Percentiles rank a stretch among this genome's conserved stretches.
phyloP scores from a whole-genome alignment of 2,888 invertebrate genomes.

The Sarcophaga subvicina region DNA sequence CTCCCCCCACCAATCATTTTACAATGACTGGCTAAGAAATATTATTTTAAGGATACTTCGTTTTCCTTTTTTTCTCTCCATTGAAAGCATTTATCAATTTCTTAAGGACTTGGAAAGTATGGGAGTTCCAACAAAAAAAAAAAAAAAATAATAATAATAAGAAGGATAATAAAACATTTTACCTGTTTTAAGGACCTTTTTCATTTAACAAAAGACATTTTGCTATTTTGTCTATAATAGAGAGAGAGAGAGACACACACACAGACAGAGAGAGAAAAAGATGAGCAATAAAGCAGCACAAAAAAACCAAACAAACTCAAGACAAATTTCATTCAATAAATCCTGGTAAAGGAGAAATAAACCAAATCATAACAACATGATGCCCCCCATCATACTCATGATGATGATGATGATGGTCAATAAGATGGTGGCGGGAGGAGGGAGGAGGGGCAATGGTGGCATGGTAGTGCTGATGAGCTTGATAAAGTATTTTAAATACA shows the following conservation, averaged over 20 bases:
- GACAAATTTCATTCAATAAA: slow-evolving; percentile 51
- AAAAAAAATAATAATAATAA: background rate
- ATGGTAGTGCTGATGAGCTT: too few species aligned
- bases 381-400: background rate
- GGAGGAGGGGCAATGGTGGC: too few species aligned
- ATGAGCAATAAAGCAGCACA: background rate
- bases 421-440: background rate
- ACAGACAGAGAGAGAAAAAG: too few species aligned
- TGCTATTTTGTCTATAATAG: slow-evolving; percentile 22
- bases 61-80: background rate
- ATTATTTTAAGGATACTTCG: slow-evolving; percentile 2
- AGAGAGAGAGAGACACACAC: background rate
- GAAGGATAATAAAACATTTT: slow-evolving; percentile 22
- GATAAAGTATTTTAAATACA: background rate
- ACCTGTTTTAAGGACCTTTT: slow-evolving; percentile 12
- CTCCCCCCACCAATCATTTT: background rate
- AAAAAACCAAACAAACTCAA: slow-evolving; percentile 16
- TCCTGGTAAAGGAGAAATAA: background rate
- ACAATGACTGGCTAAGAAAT: slow-evolving; percentile 3
- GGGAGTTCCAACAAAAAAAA: too few species aligned
- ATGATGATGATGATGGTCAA: background rate
- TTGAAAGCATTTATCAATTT: slow-evolving; percentile 54
- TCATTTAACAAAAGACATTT: slow-evolving; percentile 25
- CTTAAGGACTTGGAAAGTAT: slow-evolving; percentile 20
- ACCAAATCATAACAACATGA: background rate